Evolutionary conservation across 2,888 invertebrate genomes (phyloP).

Genomic region (Aphidius colemani): DNA sequence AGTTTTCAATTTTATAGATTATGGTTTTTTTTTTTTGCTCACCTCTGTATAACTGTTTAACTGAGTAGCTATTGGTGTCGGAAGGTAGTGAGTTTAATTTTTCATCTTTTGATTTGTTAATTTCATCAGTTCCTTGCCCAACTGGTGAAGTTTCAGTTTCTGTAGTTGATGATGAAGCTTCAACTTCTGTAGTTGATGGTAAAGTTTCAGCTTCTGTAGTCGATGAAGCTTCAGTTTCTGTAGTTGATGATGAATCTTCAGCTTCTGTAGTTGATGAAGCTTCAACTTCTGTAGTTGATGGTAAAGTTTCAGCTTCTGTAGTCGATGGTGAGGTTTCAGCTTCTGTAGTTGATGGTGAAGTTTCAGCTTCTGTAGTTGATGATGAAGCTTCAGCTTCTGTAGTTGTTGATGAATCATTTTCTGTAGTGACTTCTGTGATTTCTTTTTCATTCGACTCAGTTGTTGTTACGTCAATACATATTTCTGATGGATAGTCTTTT

Average conservation of each 20-base stretch:
- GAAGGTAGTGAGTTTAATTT: too few relatives aligned
- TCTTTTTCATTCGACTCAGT: neutral
- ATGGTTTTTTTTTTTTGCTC: too few relatives aligned
- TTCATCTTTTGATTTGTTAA: too few relatives aligned
- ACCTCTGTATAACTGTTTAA: too few relatives aligned
- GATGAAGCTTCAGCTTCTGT: neutral
- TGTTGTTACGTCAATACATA: neutral
- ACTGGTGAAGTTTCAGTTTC: neutral
- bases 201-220: neutral
- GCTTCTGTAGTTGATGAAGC: neutral
- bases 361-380: neutral
- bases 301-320: neutral
- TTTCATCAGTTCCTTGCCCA: neutral
- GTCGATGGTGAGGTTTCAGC: neutral
- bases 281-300: neutral
- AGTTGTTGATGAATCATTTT: neutral
- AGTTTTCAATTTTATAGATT: too few relatives aligned
- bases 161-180: neutral
- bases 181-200: neutral
- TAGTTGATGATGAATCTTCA: neutral
- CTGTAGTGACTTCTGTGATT: neutral
- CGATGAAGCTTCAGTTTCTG: neutral
- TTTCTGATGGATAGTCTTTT: neutral
- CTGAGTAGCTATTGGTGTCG: too few relatives aligned
- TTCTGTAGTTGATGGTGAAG: neutral